Conservation (phyloP, 2,797 vertebrate species). For the Spinibarbus caldwelli region DNA sequence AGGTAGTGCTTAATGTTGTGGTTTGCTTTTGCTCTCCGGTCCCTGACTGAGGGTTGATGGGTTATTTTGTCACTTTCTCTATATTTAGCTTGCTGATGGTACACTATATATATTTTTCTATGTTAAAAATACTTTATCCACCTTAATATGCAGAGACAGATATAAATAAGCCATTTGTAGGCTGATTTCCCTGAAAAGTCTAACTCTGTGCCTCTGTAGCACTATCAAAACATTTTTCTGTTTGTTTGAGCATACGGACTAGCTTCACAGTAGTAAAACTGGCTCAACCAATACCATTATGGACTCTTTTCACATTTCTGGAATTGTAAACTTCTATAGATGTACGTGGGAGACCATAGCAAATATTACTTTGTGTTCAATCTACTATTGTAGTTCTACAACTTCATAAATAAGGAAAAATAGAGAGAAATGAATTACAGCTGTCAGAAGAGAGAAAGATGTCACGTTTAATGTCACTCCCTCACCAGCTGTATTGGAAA, state of each 20-base stretch:
- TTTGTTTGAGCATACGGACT: too few species aligned
- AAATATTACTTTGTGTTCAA: neutral
- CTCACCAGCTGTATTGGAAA: neutral
- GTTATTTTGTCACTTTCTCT: neutral
- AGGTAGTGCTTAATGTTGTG: constrained; percentile 18
- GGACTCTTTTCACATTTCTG: too few species aligned
- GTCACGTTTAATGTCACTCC: neutral
- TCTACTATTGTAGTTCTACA: neutral
- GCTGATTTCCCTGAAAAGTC: too few species aligned
- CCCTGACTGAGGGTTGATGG: constrained; percentile 26
- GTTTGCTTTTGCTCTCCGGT: constrained; percentile 3
- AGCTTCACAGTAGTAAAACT: too few species aligned
- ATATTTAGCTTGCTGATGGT: neutral
- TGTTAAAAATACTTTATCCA: neutral
- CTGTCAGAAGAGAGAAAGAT: neutral
- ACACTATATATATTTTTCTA: neutral
- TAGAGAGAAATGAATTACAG: neutral
- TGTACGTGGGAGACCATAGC: neutral
- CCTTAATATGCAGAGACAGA: neutral
- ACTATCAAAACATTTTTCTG: too few species aligned
- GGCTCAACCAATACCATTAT: too few species aligned
- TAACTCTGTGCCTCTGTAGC: too few species aligned
- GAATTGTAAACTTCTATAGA: too few species aligned
- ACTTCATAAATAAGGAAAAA: neutral
- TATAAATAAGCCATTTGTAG: neutral